Base-by-base conservation (phyloP, 2,113 vertebrate genomes). In the Ellobius talpinus region DNA sequence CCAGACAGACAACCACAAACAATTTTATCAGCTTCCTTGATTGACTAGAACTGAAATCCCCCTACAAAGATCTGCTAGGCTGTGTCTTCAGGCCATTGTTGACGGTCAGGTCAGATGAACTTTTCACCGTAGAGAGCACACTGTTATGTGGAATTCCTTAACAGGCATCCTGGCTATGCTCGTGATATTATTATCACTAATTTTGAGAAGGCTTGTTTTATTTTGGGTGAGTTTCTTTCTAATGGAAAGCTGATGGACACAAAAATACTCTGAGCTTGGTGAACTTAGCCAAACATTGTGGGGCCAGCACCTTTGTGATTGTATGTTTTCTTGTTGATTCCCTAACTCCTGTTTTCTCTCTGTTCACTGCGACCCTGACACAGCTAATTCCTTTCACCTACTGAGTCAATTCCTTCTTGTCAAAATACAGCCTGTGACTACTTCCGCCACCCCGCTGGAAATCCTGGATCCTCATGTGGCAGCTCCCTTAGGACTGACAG, bases 41-140 rank as follows among this genome's bases (percentile, higher is more conserved):
- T 42, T n/a, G 33, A 8, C 26, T 23, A 26, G 42, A 66, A 21
- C 31, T 77, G 33, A 84, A 36, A 33, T 47, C 61, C 36, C 12
- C 63, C 7, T 50, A 26, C 7, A 50, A 65, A 90, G 42, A 77
- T 47, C 74, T 77, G 42, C 74, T 47, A 50, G 74, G 3, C 74
- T 31, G 24, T 47, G 29, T 50, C 74, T 31, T 77, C 74, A 77
- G 45, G 14, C 10, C 7, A 99, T 99, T 70, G 99, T 99, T 79
- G 99, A 99, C 31, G 99, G 99, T 98, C 99, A 99, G 97, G 99
- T 99, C 96, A 99, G 29, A 99, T 81, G 99, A 99, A 97, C 98
- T 99, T 93, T 99, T 99, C 98, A 99, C 99, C 82, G 98, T 99
- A 97, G 99, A 99, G 99, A 98, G 99, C 99, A 98, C 99, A 99